These are phyloP conservation scores for Conistra vaccinii DNA, from an alignment of 2,888 invertebrate species.

Conservation along the genomic window DNA sequence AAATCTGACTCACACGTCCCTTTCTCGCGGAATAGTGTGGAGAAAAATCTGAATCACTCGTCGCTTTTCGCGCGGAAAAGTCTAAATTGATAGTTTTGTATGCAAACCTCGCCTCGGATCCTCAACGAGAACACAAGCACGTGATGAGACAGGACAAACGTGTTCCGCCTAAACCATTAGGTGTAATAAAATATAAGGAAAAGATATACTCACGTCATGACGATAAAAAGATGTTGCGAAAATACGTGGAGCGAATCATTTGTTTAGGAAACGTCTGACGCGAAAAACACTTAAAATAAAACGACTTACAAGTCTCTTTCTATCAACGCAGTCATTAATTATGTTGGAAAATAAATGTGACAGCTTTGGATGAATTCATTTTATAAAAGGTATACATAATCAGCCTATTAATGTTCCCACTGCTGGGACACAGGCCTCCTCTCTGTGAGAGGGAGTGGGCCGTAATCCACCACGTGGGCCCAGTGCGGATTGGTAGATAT, in stretches of 20 bases:
- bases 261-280: background rate
- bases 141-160: constrained; percentile 29
- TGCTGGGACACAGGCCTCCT: no score
- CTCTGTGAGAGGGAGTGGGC: no score
- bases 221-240: constrained; percentile 34
- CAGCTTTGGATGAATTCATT: constrained; percentile 17
- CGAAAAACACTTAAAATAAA: constrained; percentile 27
- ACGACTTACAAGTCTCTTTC: background rate
- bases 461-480: no score
- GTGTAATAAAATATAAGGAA: constrained; percentile 45
- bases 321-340: constrained; percentile 24
- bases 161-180: constrained; percentile 36
- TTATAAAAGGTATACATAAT: background rate
- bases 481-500: no score
- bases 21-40: constrained; percentile 8
- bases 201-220: constrained; percentile 38
- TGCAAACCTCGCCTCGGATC: constrained; percentile 26
- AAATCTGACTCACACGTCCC: constrained; percentile 20
- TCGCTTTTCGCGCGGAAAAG: background rate
- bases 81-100: constrained; percentile 37
- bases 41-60: constrained; percentile 22
- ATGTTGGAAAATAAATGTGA: constrained; percentile 6
- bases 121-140: constrained; percentile 27
- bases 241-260: constrained; percentile 29
- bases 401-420: no score